Evolutionary conservation across 37 sponge, comb jelly and placozoan species (phyloP), one percentile per base, ranked within the genome.

Genomic region (Ephydatia muelleri): DNA sequence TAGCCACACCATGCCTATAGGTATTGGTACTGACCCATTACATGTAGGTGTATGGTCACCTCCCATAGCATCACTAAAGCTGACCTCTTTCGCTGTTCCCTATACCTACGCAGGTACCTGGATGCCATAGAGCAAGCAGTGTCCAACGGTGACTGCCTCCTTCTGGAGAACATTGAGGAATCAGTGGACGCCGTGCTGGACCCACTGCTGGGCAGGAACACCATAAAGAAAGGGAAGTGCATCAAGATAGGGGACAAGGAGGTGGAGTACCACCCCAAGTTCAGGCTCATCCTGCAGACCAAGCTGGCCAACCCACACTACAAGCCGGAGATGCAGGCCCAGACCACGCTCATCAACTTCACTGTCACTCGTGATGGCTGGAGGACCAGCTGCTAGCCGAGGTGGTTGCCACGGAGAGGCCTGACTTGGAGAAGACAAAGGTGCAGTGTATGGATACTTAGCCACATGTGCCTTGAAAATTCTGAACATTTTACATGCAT

Each of bases 241-340:
- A 98, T 98, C 86, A 96, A 96, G 88, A 98, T 98, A 35, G 99
- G 99, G 73, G 99, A 98, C 92, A 98, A 96, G 83, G 99, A 98
- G 68, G 97, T 98, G 32, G 99, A 98, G 80, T 98, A 95, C 73
- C 88, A 93, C 71, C 91, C 95, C 0, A 83, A 82, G 68, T 98
- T 96, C 87, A 77, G 78, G 75, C 37, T 33, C 28, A 32, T 76
- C 47, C 83, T 95, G 19, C 97, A 98, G 79, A 98, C 99, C 48
- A 98, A 98, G 79, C 84, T 98, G 49, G 99, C 99, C 36, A 98
- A 98, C 64, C 99, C 99, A 73, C 99, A 98, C 85, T 98, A 98
- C 95, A 98, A 98, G 82, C 99, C 99, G 29, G 99, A 98, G 87
- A 90, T 98, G 90, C 99, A 98, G 86, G 99, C 99, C 9, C 99